Conservation (phyloP, 2,888 invertebrate genomes). For the Lochmaea crataegi region DNA sequence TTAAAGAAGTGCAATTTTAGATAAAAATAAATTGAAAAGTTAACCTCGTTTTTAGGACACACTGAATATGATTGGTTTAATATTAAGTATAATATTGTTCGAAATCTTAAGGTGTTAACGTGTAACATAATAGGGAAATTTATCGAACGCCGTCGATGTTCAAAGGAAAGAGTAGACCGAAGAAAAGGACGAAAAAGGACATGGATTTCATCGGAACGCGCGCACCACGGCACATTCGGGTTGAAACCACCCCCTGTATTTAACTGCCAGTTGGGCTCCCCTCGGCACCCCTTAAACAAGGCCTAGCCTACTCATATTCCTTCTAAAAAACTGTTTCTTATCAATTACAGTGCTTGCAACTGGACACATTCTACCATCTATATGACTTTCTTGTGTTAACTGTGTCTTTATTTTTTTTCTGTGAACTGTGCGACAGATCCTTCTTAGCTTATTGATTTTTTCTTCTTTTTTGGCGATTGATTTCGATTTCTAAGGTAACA, state of each 20-base stretch:
- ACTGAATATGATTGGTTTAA: too few relatives aligned
- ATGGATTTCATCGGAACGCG: conserved; percentile 39
- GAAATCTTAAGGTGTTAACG: too few relatives aligned
- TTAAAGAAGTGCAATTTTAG: too few relatives aligned
- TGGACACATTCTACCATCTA: conserved; percentile 42
- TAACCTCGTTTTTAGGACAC: too few relatives aligned
- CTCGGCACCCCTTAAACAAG: conserved; percentile 49
- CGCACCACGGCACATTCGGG: conserved; percentile 46
- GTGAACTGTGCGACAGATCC: conserved; percentile 48
- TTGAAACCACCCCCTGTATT: conserved; percentile 55
- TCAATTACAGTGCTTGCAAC: conserved; percentile 44
- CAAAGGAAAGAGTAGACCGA: conserved; percentile 26
- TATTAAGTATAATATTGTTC: too few relatives aligned
- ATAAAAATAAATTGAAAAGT: too few relatives aligned
- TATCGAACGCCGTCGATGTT: conserved; percentile 35
- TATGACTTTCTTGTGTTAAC: conserved; percentile 44
- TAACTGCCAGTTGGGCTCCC: conserved; percentile 55
- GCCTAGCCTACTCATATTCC: conserved; percentile 48
- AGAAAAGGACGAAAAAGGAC: conserved; percentile 35
- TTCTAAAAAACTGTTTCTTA: conserved; percentile 47
- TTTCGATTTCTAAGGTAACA: conserved; percentile 49
- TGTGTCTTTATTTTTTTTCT: conserved; percentile 42
- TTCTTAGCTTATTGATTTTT: conserved; percentile 52
- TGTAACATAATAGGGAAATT: conserved; percentile 35
- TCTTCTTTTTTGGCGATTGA: conserved; percentile 51